phyloP scores from a whole-genome alignment of 2,888 invertebrate genomes.

The Acrobasis suavella region DNA sequence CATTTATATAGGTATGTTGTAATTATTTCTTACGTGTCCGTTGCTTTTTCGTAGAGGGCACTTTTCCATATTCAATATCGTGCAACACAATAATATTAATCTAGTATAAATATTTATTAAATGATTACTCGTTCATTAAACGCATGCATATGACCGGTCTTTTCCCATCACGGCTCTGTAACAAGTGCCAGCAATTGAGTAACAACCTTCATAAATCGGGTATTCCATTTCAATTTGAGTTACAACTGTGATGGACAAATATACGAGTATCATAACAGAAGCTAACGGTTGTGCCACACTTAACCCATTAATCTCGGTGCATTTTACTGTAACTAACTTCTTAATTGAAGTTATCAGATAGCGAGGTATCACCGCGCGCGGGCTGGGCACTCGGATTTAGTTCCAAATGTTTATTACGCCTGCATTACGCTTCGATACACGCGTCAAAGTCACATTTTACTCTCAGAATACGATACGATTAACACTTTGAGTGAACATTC shows the following conservation, averaged over 20 bases:
- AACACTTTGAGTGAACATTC: background rate
- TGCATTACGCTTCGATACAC: conserved; percentile 23
- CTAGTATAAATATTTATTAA: conserved; percentile 13
- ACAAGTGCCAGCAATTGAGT: conserved; percentile 29
- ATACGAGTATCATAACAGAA: conserved; percentile 53
- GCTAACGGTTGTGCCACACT: conserved; percentile 55
- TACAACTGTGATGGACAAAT: conserved; percentile 53
- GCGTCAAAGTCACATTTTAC: conserved; percentile 17
- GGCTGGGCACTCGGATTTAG: conserved; percentile 25
- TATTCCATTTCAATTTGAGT: conserved; percentile 54
- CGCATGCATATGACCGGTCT: conserved; percentile 4
- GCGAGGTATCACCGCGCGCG: conserved; percentile 27
- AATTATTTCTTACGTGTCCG: no score
- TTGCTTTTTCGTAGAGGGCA: background rate
- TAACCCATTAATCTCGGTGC: conserved; percentile 48
- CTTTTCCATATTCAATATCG: background rate
- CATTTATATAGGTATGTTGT: no score
- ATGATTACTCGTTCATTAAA: conserved; percentile 11
- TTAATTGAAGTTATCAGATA: conserved; percentile 48
- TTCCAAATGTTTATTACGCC: conserved; percentile 30
- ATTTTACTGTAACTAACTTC: conserved; percentile 42
- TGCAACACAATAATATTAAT: background rate
- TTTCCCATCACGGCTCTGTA: conserved; percentile 5
- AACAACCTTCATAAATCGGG: conserved; percentile 48
- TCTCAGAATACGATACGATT: background rate